These are phyloP conservation scores for Hypothenemus hampei DNA, from an alignment of 1,140 invertebrate genomes.

Conservation along the genomic window DNA sequence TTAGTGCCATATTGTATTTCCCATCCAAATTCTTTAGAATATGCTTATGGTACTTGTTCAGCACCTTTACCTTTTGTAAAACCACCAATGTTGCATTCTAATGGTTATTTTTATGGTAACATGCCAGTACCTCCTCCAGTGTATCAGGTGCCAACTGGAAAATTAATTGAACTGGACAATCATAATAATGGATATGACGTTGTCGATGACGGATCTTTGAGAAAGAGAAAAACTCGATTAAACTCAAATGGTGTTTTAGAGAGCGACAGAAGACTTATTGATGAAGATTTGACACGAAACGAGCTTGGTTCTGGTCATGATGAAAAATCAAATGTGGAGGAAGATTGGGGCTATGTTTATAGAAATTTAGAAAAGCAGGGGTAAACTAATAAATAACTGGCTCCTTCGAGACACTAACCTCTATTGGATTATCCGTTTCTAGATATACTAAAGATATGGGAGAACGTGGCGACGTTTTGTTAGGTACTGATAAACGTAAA, in stretches of 20 bases:
- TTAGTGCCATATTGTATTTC: slow-evolving; percentile 14
- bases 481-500: slow-evolving; percentile 37
- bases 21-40: slow-evolving; percentile 14
- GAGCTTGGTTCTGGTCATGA: slow-evolving; percentile 22
- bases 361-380: slow-evolving; percentile 67
- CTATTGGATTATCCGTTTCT: not conserved
- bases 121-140: not conserved
- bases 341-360: slow-evolving; percentile 73
- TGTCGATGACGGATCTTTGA: slow-evolving; percentile 23
- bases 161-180: slow-evolving; percentile 66
- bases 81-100: slow-evolving; percentile 7
- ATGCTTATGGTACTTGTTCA: slow-evolving; percentile 40
- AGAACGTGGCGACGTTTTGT: slow-evolving; percentile 57
- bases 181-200: slow-evolving; percentile 42
- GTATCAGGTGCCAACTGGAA: slow-evolving; percentile 50
- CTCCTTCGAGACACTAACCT: not conserved
- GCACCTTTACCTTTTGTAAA: slow-evolving; percentile 14
- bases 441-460: slow-evolving; percentile 62
- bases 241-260: slow-evolving; percentile 3
- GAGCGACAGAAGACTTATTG: slow-evolving; percentile 13
- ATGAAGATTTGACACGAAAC: slow-evolving; percentile 15
- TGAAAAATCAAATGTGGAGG: slow-evolving; percentile 29
- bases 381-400: not conserved
- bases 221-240: slow-evolving; percentile 5
- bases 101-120: slow-evolving; percentile 30